phyloP scores from a whole-genome alignment of 2,113 vertebrate genomes.

The Xerus inauris region DNA sequence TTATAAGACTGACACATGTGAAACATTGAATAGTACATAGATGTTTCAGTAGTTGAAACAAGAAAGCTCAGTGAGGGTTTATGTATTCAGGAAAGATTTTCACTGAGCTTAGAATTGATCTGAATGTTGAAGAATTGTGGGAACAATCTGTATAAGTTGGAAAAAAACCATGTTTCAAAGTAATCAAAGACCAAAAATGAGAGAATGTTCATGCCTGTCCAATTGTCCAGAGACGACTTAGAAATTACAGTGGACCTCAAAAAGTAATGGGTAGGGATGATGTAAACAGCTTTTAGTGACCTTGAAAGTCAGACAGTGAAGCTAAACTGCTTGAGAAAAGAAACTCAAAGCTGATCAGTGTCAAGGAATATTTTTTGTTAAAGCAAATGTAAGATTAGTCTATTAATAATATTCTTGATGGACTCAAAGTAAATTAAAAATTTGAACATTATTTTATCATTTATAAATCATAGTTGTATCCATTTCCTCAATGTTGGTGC shows the following conservation, averaged over 20 bases:
- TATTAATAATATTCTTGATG: background rate
- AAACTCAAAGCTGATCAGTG: background rate
- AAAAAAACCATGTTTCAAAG: background rate
- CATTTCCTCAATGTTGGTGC: background rate
- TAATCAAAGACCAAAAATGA: background rate
- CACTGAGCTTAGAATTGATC: background rate
- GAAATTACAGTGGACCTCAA: background rate
- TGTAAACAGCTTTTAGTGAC: background rate
- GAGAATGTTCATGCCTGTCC: background rate
- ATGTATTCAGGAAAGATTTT: background rate
- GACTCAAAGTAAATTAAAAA: background rate
- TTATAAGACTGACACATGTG: background rate
- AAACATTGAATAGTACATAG: background rate
- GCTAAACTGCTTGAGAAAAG: background rate
- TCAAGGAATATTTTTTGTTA: background rate
- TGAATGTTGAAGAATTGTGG: background rate
- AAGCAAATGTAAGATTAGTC: background rate
- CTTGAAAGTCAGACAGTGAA: background rate
- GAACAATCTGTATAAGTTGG: background rate
- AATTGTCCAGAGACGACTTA: background rate
- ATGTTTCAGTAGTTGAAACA: background rate
- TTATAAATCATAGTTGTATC: conserved; percentile 18
- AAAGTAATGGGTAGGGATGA: background rate
- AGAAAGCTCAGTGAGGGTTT: background rate
- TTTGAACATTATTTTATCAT: conserved; percentile 3